Base-by-base conservation (phyloP, 1,140 invertebrate genomes). In the Eciton burchellii region DNA sequence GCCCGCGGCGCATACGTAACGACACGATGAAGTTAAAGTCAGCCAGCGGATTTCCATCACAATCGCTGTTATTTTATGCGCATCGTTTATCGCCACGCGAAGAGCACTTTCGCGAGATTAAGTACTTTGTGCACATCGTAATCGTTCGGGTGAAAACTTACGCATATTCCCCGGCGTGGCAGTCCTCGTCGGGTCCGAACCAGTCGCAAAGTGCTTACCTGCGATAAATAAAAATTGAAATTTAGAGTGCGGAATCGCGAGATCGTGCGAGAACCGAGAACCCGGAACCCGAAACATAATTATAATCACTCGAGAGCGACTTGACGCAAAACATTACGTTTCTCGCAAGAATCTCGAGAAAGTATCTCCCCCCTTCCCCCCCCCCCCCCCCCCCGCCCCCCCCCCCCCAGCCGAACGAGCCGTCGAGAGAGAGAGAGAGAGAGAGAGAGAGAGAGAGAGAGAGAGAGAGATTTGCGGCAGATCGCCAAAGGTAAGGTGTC, bases 181-280 rank as follows among this genome's bases (percentile, higher is more conserved):
- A 19, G 41, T 21, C 1, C 43, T 0, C 24, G 19, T 54, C 24
- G n/a, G n/a, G 45, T 76, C 45, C 0, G 21, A 6, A 54, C 59
- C 59, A 82, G 29, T 35, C 26, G 79, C 3, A 35, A 41, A 16
- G 70, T 62, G 79, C 68, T 82, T 73, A 71, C 73, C 73, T 76
- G 68, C 16, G 73, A 82, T 11, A 60, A 43, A 57, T 26, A 57
- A 35, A 72, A 26, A 26, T 26, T 6, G 2, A 66, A 26, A 9
- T 47, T 47, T 66, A 49, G 21, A 66, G 16, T 66, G 16, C 14
- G 47, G 11, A 65, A 43, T 24, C 21, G 6, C n/a, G 3, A 14
- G 21, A 45, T 5, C 16, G 5, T n/a, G n/a, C n/a, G n/a, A n/a
- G n/a, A n/a, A n/a, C n/a, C n/a, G n/a, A n/a, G n/a, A n/a, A n/a